These are phyloP conservation scores for Xiphydria camelus DNA, from an alignment of 2,888 invertebrate species.

Conservation along the genomic window DNA sequence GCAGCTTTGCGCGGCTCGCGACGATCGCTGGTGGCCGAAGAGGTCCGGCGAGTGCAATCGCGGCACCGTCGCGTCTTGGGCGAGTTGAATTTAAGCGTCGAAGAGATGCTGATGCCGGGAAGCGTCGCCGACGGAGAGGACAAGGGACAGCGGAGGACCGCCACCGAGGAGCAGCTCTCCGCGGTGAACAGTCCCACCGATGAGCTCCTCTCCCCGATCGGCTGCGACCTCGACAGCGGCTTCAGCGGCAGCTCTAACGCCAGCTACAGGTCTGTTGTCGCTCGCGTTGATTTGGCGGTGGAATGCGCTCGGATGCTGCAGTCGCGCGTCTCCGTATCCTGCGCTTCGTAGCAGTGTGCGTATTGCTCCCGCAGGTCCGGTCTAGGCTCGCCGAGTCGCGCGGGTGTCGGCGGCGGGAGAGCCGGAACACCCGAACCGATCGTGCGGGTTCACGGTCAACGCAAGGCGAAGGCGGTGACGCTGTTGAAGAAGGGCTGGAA, in stretches of 20 bases:
- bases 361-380: too few species aligned
- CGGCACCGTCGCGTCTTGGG: conserved; percentile 82
- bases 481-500: conserved; percentile 62
- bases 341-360: too few species aligned
- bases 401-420: conserved; percentile 40
- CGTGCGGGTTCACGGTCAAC: conserved; percentile 24
- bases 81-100: conserved; percentile 83
- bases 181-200: conserved; percentile 70
- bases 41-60: conserved; percentile 80
- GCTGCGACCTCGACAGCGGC: conserved; percentile 78
- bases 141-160: conserved; percentile 58
- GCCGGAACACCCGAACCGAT: conserved; percentile 36
- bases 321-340: too few species aligned
- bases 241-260: conserved; percentile 84
- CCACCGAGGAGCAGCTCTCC: conserved; percentile 66
- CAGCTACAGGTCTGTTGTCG: conserved; percentile 65
- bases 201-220: conserved; percentile 72
- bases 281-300: too few species aligned
- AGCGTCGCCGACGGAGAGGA: conserved; percentile 51
- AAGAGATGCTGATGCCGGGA: conserved; percentile 87
- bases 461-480: conserved; percentile 52
- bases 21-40: conserved; percentile 73
- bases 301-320: too few species aligned
- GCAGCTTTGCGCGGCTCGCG: conserved; percentile 48
- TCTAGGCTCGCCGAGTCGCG: conserved; percentile 48